Evolutionary conservation across 2,113 vertebrate species (phyloP).

Genomic region (Camelus dromedarius): DNA sequence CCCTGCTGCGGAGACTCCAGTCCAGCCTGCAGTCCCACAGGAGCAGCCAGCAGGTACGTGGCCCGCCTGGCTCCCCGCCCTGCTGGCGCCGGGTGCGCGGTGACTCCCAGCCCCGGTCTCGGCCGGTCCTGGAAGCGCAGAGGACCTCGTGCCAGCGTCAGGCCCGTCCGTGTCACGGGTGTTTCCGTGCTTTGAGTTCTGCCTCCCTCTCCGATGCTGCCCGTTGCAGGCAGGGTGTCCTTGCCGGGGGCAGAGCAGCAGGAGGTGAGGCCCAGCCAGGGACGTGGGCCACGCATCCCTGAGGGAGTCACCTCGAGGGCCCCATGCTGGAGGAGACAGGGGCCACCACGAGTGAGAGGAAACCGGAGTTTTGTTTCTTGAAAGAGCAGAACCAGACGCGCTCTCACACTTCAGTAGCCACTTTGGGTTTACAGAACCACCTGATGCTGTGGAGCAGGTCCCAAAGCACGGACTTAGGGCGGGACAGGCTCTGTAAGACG

Average conservation of each 20-base stretch:
- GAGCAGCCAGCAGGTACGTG: constrained; percentile 92
- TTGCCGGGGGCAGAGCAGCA: not conserved
- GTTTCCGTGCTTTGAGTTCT: not conserved
- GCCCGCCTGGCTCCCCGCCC: no score
- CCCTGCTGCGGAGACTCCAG: constrained; percentile 95
- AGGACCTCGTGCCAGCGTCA: not conserved
- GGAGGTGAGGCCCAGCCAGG: not conserved
- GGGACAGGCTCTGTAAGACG: no score
- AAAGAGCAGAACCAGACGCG: not conserved
- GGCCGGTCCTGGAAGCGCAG: not conserved
- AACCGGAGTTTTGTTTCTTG: no score
- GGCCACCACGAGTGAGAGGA: fast-evolving
- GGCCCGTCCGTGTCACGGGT: no score
- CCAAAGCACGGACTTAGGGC: no score
- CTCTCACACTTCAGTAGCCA: fast-evolving
- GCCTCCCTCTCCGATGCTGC: not conserved
- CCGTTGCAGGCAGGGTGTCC: not conserved
- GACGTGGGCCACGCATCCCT: no score
- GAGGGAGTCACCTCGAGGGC: no score
- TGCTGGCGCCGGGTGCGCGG: no score
- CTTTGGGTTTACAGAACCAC: not conserved
- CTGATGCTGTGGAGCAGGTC: not conserved
- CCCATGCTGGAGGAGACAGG: fast-evolving
- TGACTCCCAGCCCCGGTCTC: no score
- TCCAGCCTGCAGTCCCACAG: constrained; percentile 95